A percentile compares a stretch with the other conserved stretches of the same genome.
These are phyloP conservation scores for Maniola jurtina DNA, from an alignment of 1,140 invertebrate species.

Conservation along the genomic window DNA sequence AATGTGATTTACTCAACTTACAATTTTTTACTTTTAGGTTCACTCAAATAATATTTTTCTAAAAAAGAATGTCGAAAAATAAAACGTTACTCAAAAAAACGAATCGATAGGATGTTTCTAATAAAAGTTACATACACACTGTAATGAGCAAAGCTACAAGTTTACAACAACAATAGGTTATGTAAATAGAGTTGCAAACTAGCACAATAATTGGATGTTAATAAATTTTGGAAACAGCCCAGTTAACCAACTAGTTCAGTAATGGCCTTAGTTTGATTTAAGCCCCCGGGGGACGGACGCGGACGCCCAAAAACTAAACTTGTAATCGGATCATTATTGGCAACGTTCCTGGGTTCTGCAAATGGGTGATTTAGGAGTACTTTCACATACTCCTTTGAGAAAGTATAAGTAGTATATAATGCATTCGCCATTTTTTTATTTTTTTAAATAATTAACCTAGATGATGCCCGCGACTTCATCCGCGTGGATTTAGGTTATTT, in stretches of 20 bases:
- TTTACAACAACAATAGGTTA: constrained; percentile 22
- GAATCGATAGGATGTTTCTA: neutral
- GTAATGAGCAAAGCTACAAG: neutral
- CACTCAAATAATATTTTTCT: too few relatives aligned
- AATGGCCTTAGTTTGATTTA: constrained; percentile 34
- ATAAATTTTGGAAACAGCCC: constrained; percentile 31
- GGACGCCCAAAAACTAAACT: constrained; percentile 28
- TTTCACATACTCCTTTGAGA: constrained; percentile 20
- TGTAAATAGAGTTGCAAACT: constrained; percentile 27
- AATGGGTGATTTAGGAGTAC: constrained; percentile 26
- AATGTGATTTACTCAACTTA: too few relatives aligned
- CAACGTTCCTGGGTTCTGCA: constrained; percentile 16
- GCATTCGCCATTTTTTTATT: too few relatives aligned
- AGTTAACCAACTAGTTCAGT: constrained; percentile 28
- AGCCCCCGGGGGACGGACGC: constrained; percentile 7
- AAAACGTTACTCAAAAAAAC: neutral
- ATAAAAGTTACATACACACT: neutral
- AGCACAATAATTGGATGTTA: constrained; percentile 29
- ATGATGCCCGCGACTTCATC: too few relatives aligned
- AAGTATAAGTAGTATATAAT: too few relatives aligned
- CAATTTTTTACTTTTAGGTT: too few relatives aligned
- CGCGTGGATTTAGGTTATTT: too few relatives aligned
- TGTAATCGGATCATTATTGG: constrained; percentile 30
- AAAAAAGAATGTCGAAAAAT: neutral
- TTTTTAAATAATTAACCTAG: too few relatives aligned